phyloP scores from a whole-genome alignment of 1,140 invertebrate genomes.

The Drosophila orosa region DNA sequence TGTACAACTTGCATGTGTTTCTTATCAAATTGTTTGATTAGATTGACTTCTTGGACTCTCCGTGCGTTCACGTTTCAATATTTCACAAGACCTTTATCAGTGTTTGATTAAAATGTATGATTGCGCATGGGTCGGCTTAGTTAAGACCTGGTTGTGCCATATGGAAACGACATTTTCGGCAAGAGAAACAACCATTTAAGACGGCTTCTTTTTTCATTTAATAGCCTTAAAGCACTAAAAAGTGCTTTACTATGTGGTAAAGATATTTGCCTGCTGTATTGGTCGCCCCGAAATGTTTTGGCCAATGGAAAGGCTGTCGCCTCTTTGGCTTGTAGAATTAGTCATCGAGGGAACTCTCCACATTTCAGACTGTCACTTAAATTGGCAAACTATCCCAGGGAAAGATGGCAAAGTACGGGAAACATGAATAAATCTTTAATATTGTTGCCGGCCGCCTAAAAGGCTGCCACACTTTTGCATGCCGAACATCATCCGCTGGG shows the following conservation, averaged over 20 bases:
- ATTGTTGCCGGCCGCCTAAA: conserved; percentile 43
- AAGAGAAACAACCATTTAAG: no score
- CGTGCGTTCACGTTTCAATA: conserved; percentile 41
- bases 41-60: conserved; percentile 25
- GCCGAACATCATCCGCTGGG: conserved; percentile 42
- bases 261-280: neutral
- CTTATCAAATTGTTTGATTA: conserved; percentile 33
- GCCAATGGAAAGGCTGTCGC: neutral
- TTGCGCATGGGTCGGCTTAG: neutral
- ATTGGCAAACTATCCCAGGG: conserved; percentile 22
- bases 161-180: neutral
- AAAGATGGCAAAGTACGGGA: conserved; percentile 12
- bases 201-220: neutral
- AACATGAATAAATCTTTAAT: conserved; percentile 62
- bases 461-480: conserved; percentile 45
- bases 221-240: neutral
- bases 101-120: conserved; percentile 26
- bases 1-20: neutral
- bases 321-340: neutral
- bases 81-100: conserved; percentile 29
- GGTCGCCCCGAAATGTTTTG: neutral
- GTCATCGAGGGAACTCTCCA: conserved; percentile 11
- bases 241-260: neutral
- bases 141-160: neutral
- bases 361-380: conserved; percentile 27